phyloP scores from a whole-genome alignment of 2,113 vertebrate species.

The Serilophus lunatus region DNA sequence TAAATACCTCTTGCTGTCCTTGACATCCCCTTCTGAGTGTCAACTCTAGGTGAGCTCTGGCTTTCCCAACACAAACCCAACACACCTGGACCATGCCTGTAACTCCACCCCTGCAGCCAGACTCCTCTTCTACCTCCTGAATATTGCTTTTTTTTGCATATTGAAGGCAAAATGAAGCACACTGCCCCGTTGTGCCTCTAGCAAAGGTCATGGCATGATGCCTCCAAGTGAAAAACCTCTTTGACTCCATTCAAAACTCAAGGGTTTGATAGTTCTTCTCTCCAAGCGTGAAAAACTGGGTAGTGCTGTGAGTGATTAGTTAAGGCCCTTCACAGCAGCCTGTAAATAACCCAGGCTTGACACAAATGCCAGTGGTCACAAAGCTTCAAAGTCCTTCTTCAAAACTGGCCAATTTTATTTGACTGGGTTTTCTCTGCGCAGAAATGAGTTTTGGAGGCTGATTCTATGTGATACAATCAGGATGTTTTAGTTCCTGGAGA shows the following conservation, averaged over 20 bases:
- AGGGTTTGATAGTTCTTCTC: background rate
- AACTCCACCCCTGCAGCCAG: background rate
- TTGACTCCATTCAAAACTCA: background rate
- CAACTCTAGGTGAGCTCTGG: background rate
- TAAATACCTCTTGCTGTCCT: background rate
- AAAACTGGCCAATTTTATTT: background rate
- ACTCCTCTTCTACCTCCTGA: background rate
- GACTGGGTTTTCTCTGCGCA: background rate
- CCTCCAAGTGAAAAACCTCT: background rate
- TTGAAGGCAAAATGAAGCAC: background rate
- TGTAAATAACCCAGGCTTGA: slow-evolving; percentile 20
- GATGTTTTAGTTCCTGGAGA: slow-evolving; percentile 53
- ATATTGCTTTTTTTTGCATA: background rate
- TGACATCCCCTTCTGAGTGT: background rate
- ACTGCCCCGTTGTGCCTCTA: background rate
- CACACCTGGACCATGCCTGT: accelerated
- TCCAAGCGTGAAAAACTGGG: background rate
- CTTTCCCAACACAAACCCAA: background rate
- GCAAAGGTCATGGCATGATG: accelerated
- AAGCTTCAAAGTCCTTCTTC: slow-evolving; percentile 5
- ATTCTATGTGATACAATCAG: slow-evolving; percentile 50
- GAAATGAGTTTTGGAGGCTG: slow-evolving; percentile 2
- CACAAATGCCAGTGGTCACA: slow-evolving; percentile 37
- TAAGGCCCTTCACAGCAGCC: background rate
- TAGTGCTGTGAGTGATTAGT: background rate